phyloP scores from a whole-genome alignment of 2,113 vertebrate species.

The Limnothrissa miodon region DNA sequence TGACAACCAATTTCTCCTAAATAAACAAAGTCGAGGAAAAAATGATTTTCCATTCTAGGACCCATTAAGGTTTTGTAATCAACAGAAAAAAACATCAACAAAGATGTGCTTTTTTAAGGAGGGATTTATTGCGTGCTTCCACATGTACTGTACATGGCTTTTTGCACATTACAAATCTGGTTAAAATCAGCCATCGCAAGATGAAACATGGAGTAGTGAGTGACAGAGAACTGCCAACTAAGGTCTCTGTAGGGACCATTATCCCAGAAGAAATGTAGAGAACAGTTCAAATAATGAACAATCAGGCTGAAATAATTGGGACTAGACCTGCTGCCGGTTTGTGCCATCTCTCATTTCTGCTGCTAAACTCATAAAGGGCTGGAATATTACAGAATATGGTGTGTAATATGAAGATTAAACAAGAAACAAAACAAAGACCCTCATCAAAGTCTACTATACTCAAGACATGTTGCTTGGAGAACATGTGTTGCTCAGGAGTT shows the following conservation, averaged over 20 bases:
- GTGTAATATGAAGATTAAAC: background rate
- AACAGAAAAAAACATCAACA: background rate
- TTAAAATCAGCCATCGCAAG: slow-evolving; percentile 34
- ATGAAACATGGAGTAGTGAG: slow-evolving; percentile 29
- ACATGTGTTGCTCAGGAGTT: background rate
- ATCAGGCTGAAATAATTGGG: background rate
- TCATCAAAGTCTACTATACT: background rate
- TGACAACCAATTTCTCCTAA: too few species aligned
- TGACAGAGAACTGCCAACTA: slow-evolving; percentile 37
- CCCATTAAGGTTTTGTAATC: too few species aligned
- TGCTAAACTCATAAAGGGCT: background rate
- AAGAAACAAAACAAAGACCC: background rate
- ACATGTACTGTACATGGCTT: slow-evolving; percentile 23
- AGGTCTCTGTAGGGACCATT: slow-evolving; percentile 42
- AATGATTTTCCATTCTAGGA: too few species aligned
- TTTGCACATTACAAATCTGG: slow-evolving; percentile 32
- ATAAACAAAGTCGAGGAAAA: too few species aligned
- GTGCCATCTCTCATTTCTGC: background rate
- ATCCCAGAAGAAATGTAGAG: slow-evolving; percentile 44
- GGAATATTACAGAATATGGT: background rate
- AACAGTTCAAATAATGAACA: slow-evolving; percentile 33
- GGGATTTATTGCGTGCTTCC: slow-evolving; percentile 48
- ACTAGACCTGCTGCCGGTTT: background rate
- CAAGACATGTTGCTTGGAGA: slow-evolving; percentile 1
- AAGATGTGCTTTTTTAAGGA: slow-evolving; percentile 18